A percentile compares a stretch with the other conserved stretches of the same genome.
These are phyloP conservation scores for Podotricha telesiphe DNA, from an alignment of 2,888 invertebrate species.

Conservation along the genomic window DNA sequence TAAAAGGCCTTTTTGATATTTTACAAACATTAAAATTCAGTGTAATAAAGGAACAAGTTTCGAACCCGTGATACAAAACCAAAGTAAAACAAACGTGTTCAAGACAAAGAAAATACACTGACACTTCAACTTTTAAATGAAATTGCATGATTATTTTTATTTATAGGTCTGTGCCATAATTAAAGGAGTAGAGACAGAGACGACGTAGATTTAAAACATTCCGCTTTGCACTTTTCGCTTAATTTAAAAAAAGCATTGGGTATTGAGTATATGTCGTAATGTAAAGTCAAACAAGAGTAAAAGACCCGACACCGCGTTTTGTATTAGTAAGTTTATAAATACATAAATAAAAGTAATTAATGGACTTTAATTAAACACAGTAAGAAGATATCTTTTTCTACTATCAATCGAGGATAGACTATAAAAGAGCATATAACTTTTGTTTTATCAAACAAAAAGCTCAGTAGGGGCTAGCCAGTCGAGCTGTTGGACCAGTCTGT, in stretches of 20 bases:
- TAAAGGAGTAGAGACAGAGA: too few relatives aligned
- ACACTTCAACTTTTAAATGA: neutral
- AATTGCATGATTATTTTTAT: too few relatives aligned
- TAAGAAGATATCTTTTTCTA: neutral
- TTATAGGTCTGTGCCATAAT: too few relatives aligned
- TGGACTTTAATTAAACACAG: neutral
- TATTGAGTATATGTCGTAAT: too few relatives aligned
- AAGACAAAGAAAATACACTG: neutral
- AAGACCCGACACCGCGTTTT: too few relatives aligned
- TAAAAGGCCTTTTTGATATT: neutral
- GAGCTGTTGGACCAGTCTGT: slow-evolving; percentile 33
- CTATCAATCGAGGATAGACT: slow-evolving; percentile 7
- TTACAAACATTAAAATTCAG: too few relatives aligned
- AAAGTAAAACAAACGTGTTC: neutral
- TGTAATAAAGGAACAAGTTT: neutral
- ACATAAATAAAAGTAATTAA: too few relatives aligned
- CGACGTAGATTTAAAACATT: too few relatives aligned
- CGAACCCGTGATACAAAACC: neutral
- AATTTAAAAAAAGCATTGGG: too few relatives aligned
- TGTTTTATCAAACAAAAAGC: slow-evolving; percentile 37
- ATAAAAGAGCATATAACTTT: slow-evolving; percentile 34
- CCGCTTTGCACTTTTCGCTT: too few relatives aligned
- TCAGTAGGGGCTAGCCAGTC: slow-evolving; percentile 24
- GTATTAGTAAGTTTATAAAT: too few relatives aligned
- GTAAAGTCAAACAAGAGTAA: too few relatives aligned